Evolutionary conservation across 2,113 vertebrate genomes (phyloP), one percentile per base, ranked within the genome.

Genomic region (Hypomesus transpacificus): DNA sequence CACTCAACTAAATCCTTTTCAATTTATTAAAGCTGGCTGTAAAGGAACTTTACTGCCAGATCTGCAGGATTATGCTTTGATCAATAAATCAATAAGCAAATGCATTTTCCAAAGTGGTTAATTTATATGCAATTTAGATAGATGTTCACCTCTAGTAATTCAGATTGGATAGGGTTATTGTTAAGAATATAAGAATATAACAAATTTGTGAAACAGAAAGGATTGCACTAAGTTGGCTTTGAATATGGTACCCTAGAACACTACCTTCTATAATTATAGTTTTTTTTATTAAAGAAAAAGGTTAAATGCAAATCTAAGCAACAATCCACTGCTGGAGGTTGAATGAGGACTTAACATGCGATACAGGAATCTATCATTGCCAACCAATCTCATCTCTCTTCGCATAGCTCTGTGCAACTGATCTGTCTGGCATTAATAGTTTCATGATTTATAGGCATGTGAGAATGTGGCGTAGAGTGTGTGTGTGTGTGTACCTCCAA

Each of bases 401-500:
- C 73, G 76, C 78, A 68, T 77, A 46, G 83, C 83, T 82, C 82
- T 84, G 80, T 83, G 57, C 85, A 74, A 72, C 77, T 80, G 84
- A 90, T 89, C 89, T 91, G 90, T 90, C 89, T 75, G 75, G 87
- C 84, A 91, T 91, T 91, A 91, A 91, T 91, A 91, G 88, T 87
- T 89, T 88, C 87, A 91, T 92, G 90, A 92, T 93, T 92, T 91
- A 91, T 92, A 89, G 89, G 87, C 85, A 83, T 46, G 39, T 46
- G 39, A 46, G 39, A 46, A 1, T 46, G 39, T 46, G 39, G 39
- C 39, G 39, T 9, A 46, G 84, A 85, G 80, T 62, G 78, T 81
- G 84, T 84, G 85, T 85, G 73, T 81, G 64, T 61, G 76, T 24
- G 75, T 84, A 85, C 85, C 86, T 87, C 85, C 83, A 82, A 90